Conservation (phyloP, 2,888 invertebrate species). For the Acrobasis suavella region DNA sequence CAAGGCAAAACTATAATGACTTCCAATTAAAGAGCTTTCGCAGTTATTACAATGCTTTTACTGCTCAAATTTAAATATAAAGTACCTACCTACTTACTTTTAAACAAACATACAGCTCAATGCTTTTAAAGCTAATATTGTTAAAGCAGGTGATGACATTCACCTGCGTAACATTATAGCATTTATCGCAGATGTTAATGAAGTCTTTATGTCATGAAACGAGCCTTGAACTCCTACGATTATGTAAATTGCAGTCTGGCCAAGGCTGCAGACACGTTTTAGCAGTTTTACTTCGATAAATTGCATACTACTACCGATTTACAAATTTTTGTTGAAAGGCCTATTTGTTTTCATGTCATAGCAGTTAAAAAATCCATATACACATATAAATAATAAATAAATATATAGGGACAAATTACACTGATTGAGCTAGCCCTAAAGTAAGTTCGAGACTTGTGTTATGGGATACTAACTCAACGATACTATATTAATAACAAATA, state of each 20-base stretch:
- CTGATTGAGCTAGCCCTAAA: no score
- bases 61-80: not conserved
- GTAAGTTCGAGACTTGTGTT: no score
- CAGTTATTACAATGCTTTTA: no score
- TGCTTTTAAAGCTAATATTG: not conserved
- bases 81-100: not conserved
- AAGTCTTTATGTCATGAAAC: slow-evolving; percentile 29
- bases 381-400: no score
- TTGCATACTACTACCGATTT: not conserved
- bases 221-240: slow-evolving; percentile 31
- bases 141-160: slow-evolving; percentile 23
- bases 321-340: not conserved
- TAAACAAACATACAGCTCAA: no score
- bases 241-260: slow-evolving; percentile 31
- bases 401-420: no score
- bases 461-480: no score
- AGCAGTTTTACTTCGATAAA: slow-evolving; percentile 8
- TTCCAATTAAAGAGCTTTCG: no score
- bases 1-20: no score
- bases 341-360: not conserved
- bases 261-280: slow-evolving; percentile 22
- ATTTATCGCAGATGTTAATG: slow-evolving; percentile 7
- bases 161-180: slow-evolving; percentile 14
- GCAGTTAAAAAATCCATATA: no score
- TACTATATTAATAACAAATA: no score